phyloP scores from a whole-genome alignment of 1,140 invertebrate species.

The Papilio machaon region DNA sequence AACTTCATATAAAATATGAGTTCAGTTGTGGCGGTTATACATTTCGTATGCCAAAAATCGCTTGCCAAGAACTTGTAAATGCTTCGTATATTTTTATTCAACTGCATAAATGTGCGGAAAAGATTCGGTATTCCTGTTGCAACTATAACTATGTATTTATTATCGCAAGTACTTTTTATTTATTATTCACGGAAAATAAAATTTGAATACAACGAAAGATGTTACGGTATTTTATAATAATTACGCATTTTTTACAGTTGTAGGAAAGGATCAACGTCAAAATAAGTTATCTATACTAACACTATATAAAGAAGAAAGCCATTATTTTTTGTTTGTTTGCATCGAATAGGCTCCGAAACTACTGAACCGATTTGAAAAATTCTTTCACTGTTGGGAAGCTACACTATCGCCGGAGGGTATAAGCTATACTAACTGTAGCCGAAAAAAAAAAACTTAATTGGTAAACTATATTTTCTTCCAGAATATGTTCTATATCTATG shows the following conservation, averaged over 20 bases:
- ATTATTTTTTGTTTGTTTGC: no score
- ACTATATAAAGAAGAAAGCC: no score
- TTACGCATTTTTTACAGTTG: neutral
- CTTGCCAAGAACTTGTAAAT: constrained; percentile 45
- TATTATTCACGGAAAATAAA: constrained; percentile 30
- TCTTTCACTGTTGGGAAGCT: no score
- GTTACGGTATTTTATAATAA: neutral
- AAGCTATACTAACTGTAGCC: no score
- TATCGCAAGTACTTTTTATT: constrained; percentile 8
- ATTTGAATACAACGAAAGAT: constrained; percentile 16
- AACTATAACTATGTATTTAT: constrained; percentile 27
- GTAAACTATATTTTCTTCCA: no score
- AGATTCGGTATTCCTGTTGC: constrained; percentile 34
- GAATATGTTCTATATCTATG: no score
- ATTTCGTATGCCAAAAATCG: constrained; percentile 45
- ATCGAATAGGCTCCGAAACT: no score
- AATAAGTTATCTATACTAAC: no score
- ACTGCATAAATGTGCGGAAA: constrained; percentile 38
- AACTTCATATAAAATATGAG: constrained; percentile 35
- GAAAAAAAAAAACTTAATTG: no score
- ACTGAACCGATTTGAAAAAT: no score
- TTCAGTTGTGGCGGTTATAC: constrained; percentile 38
- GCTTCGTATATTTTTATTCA: constrained; percentile 39
- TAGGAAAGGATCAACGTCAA: neutral
- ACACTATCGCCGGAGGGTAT: no score